Evolutionary conservation across 2,797 vertebrate genomes (phyloP), one percentile per base, ranked within the genome.

Genomic region (Eulemur rubriventer): DNA sequence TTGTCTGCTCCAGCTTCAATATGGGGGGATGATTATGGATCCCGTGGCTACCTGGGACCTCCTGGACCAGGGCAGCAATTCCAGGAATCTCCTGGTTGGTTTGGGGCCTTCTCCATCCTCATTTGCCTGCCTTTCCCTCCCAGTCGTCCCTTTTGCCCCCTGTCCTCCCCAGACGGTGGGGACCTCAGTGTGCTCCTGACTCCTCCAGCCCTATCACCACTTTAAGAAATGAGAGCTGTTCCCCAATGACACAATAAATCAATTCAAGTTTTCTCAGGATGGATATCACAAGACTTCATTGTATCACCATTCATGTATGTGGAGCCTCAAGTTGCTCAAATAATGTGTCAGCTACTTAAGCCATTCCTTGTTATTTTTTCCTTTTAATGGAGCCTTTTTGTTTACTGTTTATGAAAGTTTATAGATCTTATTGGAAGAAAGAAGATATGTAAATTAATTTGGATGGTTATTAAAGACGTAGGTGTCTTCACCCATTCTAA

Each of bases 371-470:
- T 43, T 72, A 2, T 46, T 78, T 63, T 93, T 92, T 41, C 12
- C 24, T 86, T 79, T 69, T 61, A 65, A 70, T 70, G 81, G 67
- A 61, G 50, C 2, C 28, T 75, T 92, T 93, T 91, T 46, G 17
- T 81, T 92, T 67, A 81, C 14, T 41, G 57, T 70, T 92, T 48
- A 13, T 75, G 70, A 82, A 95, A 50, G 46, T 73, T 84, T 63
- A 79, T 33, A 76, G 7, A 82, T 38, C 10, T 79, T 92, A 76
- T 24, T 88, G 8, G 83, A 63, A 67, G 38, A 61, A 93, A 84
- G 72, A 91, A 89, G 86, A 72, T 72, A 73, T 18, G 91, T 91
- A 55, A 30, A n/a, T 88, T 79, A 82, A 70, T 18, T 73, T 84
- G 50, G 22, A 14, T 59, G 17, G 26, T 52, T 84, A 92, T 87